phyloP scores from a whole-genome alignment of 2,797 vertebrate species.

The Kryptolebias ocellatus region DNA sequence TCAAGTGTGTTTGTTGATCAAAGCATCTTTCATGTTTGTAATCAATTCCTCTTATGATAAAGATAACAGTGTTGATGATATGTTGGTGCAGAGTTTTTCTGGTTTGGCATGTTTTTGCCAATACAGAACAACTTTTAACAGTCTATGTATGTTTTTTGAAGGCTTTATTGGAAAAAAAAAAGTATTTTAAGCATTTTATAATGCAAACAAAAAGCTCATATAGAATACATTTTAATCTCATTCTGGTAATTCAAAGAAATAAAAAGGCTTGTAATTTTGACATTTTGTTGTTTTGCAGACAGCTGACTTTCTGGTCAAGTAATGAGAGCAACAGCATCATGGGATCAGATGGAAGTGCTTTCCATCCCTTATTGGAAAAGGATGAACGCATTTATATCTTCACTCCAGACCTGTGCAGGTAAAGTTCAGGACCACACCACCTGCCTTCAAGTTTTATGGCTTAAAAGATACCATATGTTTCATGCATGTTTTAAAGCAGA shows the following conservation, averaged over 20 bases:
- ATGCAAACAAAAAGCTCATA: neutral
- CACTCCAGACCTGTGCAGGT: conserved; percentile 86
- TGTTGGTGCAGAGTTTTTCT: neutral
- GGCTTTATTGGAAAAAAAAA: neutral
- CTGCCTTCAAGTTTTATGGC: neutral
- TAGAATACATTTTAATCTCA: no score
- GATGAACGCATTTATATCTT: conserved; percentile 81
- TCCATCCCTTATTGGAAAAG: conserved; percentile 82
- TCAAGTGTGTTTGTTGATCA: conserved; percentile 33
- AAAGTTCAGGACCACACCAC: conserved; percentile 4
- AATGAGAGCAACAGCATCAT: conserved; percentile 83
- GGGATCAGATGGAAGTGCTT: conserved; percentile 83
- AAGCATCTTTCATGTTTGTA: conserved; percentile 30
- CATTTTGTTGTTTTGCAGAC: conserved; percentile 59
- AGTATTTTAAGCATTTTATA: no score
- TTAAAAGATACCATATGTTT: no score
- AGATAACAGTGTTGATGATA: conserved; percentile 14
- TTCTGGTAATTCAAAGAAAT: no score
- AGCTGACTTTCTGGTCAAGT: conserved; percentile 74
- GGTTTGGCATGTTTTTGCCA: neutral
- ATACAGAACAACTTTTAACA: neutral
- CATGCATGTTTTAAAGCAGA: neutral
- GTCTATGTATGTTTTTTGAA: neutral
- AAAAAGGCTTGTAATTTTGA: neutral
- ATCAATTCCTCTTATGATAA: conserved; percentile 34